Evolutionary conservation across 1,140 invertebrate genomes (phyloP).

Genomic region (Babylonia areolata): DNA sequence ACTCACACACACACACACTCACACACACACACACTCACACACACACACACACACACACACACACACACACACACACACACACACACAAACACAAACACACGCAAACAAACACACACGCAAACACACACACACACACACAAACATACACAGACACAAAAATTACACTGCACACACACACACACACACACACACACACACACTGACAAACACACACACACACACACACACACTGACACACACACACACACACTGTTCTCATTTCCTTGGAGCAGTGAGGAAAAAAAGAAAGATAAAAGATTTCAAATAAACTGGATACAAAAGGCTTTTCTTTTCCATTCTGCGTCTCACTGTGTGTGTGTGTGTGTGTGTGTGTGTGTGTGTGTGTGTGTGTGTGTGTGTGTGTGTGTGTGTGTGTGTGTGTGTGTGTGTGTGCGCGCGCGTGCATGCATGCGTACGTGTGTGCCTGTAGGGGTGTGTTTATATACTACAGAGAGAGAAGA

Average conservation of each 20-base stretch:
- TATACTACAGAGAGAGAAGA: too few relatives aligned
- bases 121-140: neutral
- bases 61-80: neutral
- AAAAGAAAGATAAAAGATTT: too few relatives aligned
- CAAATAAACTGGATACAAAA: too few relatives aligned
- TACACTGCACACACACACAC: neutral
- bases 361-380: neutral
- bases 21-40: neutral
- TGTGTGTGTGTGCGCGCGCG: too few relatives aligned
- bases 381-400: neutral
- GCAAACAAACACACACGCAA: neutral
- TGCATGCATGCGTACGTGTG: too few relatives aligned
- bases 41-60: neutral
- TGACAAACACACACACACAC: constrained; percentile 25
- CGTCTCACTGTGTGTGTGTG: too few relatives aligned
- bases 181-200: constrained; percentile 25
- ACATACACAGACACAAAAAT: neutral
- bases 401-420: neutral
- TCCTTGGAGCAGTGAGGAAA: too few relatives aligned
- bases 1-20: constrained; percentile 11
- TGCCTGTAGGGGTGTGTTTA: too few relatives aligned
- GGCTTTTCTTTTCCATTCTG: too few relatives aligned
- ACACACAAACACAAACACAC: constrained; percentile 1
- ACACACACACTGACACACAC: constrained; percentile 1
- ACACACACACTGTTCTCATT: neutral